Evolutionary conservation across 2,797 vertebrate genomes (phyloP), one percentile per base, ranked within the genome.

Genomic region (Gallinago stenura): DNA sequence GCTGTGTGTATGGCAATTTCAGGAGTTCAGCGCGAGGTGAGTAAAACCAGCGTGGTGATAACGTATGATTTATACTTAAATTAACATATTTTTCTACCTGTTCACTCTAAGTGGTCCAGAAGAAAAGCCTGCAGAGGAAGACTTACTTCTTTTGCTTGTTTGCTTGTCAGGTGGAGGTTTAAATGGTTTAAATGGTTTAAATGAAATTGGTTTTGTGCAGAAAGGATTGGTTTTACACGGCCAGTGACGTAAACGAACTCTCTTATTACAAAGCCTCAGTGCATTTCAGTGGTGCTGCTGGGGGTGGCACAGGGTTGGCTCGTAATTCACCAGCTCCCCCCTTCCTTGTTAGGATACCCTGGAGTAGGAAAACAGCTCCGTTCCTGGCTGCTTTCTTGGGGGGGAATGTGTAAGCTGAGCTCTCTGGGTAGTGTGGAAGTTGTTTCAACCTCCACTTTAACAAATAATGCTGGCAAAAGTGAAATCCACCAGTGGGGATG

Each of bases 401-500:
- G 5, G 26, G 4, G 37, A 53, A 35, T 9, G 20, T 28, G 15
- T 39, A 12, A 58, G n/a, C 16, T 65, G 62, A 85, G 46, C 16
- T 54, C 24, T 30, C 35, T 70, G 1, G 8, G 2, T 19, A 9
- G 7, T 62, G 31, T 11, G 31, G 24, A 80, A 87, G 19, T 51
- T 4, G 1, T 82, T 83, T 66, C 60, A 64, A 66, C 45, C 9
- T 66, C 56, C 31, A 14, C 3, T 1, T 50, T 62, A 73, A 50
- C 12, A 87, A 68, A 62, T 22, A 71, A 33, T 64, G 30, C 26
- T 3, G 10, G 21, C 16, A 24, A 56, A 93, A 84, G 25, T 22
- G 22, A 82, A 43, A 66, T 54, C 41, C 1, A 0, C 51, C 50
- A 7, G 0, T 25, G 24, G 33, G 19, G 10, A 78, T 68, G 31